Evolutionary conservation across 2,888 invertebrate genomes (phyloP), one percentile per base, ranked within the genome.

Genomic region (Eurois occulta): DNA sequence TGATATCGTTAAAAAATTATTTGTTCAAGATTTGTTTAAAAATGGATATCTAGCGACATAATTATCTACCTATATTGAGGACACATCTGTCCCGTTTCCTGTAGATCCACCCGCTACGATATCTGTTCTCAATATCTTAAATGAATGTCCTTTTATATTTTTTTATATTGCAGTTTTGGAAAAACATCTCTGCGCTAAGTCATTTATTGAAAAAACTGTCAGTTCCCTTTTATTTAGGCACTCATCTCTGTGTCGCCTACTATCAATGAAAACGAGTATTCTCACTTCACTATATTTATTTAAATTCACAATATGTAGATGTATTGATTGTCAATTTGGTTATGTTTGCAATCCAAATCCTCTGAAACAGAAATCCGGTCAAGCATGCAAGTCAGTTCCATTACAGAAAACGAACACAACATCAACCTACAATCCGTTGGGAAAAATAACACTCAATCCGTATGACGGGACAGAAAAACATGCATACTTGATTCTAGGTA

Each of bases 391-490:
- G 46, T 43, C 24, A 6, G 21, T 38, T 5, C 16, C 24, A 38
- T 38, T 64, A 13, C 64, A 38, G 3, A 38, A 38, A 64, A 38
- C 64, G 16, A 38, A 65, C 38, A 13, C n/a, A 35, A 18, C 24
- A 62, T 60, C 52, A 46, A 41, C 16, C 8, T 41, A 48, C 32
- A 35, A 64, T 48, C 62, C 32, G 24, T 65, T 35, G 80, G 38
- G 68, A 68, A 68, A 79, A 84, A 64, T 72, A 72, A 48, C 68
- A 58, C 32, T 72, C 58, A 52, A 84, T 80, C 21, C 32, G 24
- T 38, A 52, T 84, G 58, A 69, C 28, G 11, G 35, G 58, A 46
- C n/a, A 32, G 21, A 77, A 73, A 78, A 80, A 80, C 73, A 67
- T 80, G 52, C 70, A 68, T 81, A 66, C 52, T 75, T 68, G 67